Evolutionary conservation across 2,888 invertebrate species (phyloP).

Genomic region (Phortica magna): DNA sequence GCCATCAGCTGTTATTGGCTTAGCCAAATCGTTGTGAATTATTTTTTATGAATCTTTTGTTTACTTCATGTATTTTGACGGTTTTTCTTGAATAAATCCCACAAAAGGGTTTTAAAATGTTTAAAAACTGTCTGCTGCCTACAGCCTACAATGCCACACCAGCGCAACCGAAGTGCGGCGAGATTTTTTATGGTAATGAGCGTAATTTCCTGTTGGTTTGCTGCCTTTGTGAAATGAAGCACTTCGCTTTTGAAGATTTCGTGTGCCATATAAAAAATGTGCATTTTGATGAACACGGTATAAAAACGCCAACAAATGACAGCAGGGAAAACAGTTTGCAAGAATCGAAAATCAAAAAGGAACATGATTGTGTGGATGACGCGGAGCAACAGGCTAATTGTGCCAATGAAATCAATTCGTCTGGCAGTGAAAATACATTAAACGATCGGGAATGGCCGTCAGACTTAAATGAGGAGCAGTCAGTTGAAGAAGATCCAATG

Average conservation of each 20-base stretch:
- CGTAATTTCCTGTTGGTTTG: conserved; percentile 56
- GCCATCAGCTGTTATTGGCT: no score
- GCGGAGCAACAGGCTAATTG: background rate
- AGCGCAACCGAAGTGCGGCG: conserved; percentile 61
- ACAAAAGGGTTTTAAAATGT: conserved; percentile 48
- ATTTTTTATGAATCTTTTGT: conserved; percentile 38
- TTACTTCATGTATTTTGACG: background rate
- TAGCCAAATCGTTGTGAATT: conserved; percentile 40
- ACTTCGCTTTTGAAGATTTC: conserved; percentile 62
- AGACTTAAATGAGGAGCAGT: background rate
- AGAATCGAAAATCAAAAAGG: background rate
- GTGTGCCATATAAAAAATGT: conserved; percentile 58
- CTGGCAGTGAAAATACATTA: no score
- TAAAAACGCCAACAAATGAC: background rate
- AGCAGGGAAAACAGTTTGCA: no score
- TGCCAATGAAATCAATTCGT: background rate
- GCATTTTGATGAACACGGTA: conserved; percentile 52
- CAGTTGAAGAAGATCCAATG: background rate
- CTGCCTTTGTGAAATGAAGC: conserved; percentile 62
- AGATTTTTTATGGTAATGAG: conserved; percentile 60
- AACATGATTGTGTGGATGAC: background rate
- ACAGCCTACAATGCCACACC: conserved; percentile 56
- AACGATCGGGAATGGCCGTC: background rate
- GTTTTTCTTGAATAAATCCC: conserved; percentile 1
- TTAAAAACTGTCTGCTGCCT: conserved; percentile 59